A percentile compares a stretch with the other conserved stretches of the same genome.
Evolutionary conservation across 1,140 invertebrate species (phyloP).

Genomic region (Adelges cooleyi): DNA sequence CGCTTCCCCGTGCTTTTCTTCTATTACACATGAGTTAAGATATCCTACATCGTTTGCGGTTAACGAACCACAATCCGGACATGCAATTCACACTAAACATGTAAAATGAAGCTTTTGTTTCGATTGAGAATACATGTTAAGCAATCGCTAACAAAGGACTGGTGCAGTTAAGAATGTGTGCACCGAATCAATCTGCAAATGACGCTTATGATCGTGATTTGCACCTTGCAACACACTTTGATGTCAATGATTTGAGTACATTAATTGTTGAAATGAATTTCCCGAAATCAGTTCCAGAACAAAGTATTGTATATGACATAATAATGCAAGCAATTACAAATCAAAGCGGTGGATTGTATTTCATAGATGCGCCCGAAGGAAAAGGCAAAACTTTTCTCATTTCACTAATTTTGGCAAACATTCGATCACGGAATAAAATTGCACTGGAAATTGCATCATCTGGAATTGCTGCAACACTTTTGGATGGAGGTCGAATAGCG

Average conservation of each 20-base stretch:
- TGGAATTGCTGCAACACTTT: constrained; percentile 39
- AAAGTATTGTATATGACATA: neutral
- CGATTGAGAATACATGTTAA: neutral
- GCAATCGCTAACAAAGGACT: neutral
- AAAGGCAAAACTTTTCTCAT: constrained; percentile 35
- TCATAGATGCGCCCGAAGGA: constrained; percentile 34
- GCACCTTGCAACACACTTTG: neutral
- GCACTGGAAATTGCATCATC: constrained; percentile 39
- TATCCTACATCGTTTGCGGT: neutral
- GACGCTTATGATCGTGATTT: neutral
- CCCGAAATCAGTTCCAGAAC: neutral
- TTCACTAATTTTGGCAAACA: constrained; percentile 31
- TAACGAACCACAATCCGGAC: neutral
- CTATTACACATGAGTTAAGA: neutral
- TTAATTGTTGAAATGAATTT: neutral
- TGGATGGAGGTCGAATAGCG: constrained; percentile 38
- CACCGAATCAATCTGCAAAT: neutral
- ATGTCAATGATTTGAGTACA: no score
- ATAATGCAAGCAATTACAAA: no score
- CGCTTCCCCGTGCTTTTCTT: no score
- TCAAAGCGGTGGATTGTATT: no score
- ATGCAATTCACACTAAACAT: neutral
- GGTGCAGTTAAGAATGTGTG: neutral
- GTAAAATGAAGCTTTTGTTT: neutral
- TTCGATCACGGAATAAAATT: constrained; percentile 32